A percentile compares a stretch with the other conserved stretches of the same genome.
phyloP scores from a whole-genome alignment of 2,888 invertebrate genomes.

The Papilio demoleus region DNA sequence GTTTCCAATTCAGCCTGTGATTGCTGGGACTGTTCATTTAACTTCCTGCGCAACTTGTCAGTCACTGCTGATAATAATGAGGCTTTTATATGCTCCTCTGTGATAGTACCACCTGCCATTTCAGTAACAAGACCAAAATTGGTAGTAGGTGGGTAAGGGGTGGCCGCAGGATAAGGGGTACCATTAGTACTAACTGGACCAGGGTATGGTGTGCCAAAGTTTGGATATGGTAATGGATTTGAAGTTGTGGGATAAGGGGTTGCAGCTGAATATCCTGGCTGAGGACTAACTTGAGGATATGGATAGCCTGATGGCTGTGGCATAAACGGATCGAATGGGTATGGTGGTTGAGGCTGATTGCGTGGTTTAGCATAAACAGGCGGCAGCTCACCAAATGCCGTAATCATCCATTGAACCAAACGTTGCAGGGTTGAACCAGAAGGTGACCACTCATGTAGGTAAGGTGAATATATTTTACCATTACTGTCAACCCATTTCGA shows the following conservation, averaged over 20 bases:
- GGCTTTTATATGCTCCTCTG: constrained; percentile 97
- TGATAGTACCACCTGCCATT: constrained; percentile 90
- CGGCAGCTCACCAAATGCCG: constrained; percentile 97
- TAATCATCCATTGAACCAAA: constrained; percentile 95
- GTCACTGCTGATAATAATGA: constrained; percentile 97
- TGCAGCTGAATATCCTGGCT: constrained; percentile 65
- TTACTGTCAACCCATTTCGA: constrained; percentile 97
- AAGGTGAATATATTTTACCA: constrained; percentile 98
- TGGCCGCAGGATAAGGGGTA: constrained; percentile 52
- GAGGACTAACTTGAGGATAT: constrained; percentile 62
- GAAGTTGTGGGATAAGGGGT: constrained; percentile 75
- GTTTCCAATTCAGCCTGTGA: constrained; percentile 96
- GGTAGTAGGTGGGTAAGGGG: constrained; percentile 61
- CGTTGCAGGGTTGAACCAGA: constrained; percentile 93
- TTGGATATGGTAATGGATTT: constrained; percentile 78
- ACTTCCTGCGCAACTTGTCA: constrained; percentile 93
- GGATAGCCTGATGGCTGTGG: constrained; percentile 76
- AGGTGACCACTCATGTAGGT: constrained; percentile 96
- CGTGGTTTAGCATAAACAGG: constrained; percentile 94
- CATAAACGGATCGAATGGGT: constrained; percentile 79
- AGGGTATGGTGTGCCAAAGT: constrained; percentile 73
- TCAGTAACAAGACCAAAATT: constrained; percentile 63
- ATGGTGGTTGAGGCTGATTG: constrained; percentile 83
- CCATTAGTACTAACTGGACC: constrained; percentile 65
- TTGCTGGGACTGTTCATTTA: constrained; percentile 95